Percentiles rank a stretch among this genome's conserved stretches.
Evolutionary conservation across 2,113 vertebrate species (phyloP).

Genomic region (Hoplias malabaricus): DNA sequence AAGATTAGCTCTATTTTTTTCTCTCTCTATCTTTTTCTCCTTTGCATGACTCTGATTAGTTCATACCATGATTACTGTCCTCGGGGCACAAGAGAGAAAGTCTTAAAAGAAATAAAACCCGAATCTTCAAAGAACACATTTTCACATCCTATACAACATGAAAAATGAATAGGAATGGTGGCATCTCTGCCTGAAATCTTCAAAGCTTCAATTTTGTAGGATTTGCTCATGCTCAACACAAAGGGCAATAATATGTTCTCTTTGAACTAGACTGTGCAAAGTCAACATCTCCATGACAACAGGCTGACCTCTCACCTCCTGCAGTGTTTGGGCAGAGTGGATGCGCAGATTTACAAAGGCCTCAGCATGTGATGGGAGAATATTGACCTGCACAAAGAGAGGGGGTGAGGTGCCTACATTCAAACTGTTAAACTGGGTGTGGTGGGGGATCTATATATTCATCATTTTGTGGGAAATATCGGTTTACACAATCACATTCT

Average conservation of each 20-base stretch:
- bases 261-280: background rate
- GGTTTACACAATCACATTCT: no score
- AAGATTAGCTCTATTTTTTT: no score
- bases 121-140: background rate
- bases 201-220: background rate
- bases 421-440: background rate
- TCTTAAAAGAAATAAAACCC: background rate
- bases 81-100: background rate
- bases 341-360: conserved; percentile 86
- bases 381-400: conserved; percentile 73
- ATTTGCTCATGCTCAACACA: background rate
- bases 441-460: no score
- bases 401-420: background rate
- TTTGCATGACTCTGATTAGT: background rate
- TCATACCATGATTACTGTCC: background rate
- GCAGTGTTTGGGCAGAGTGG: conserved; percentile 82
- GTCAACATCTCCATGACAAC: background rate
- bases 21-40: background rate
- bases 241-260: background rate
- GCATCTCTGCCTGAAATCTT: background rate
- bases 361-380: conserved; percentile 82
- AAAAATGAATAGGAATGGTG: background rate
- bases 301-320: conserved; percentile 75
- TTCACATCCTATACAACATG: background rate
- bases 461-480: no score